Evolutionary conservation across 2,113 vertebrate genomes (phyloP), one percentile per base, ranked within the genome.

Genomic region (Reinhardtius hippoglossoides): DNA sequence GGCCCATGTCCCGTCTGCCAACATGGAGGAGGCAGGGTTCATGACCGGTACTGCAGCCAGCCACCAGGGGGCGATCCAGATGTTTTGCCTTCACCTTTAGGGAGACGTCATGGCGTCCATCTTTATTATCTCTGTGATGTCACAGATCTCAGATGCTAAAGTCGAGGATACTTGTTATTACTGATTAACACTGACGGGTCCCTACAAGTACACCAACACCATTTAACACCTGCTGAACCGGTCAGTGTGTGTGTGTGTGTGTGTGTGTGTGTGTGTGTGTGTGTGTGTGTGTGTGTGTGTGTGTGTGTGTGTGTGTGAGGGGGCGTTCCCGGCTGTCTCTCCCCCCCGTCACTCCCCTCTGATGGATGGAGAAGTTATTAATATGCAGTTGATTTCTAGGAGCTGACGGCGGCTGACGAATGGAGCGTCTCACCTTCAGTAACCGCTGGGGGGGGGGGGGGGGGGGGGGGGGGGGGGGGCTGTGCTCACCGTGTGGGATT

Each of bases 291-390:
- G 70, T 46, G 63, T 48, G 62, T 48, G 71, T 63, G 57, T 27
- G 26, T 58, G 63, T 46, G 68, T 63, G 57, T 20, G 40, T 58
- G 63, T 46, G 37, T 42, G 31, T 5, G 60, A 42, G 15, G 64
- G 46, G 24, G 46, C 9, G 50, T 23, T 42, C 44, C 61, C 62
- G n/a, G 46, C 70, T 56, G 57, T 67, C 77, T 69, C 7, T 31
- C 46, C 67, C 27, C 55, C 56, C 50, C 63, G 52, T 85, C 71
- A 13, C 71, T 71, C 62, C 56, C 56, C 58, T 72, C 55, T 83
- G 85, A 85, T 69, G 44, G 76, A 87, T 42, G 7, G 26, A 62
- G 59, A 37, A 52, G 67, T 85, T 79, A 81, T 83, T 80, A 87
- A 83, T 86, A 86, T 86, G 83, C 65, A 79, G 76, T 63, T 76